phyloP scores from a whole-genome alignment of 2,888 invertebrate species.

The Dione juno region DNA sequence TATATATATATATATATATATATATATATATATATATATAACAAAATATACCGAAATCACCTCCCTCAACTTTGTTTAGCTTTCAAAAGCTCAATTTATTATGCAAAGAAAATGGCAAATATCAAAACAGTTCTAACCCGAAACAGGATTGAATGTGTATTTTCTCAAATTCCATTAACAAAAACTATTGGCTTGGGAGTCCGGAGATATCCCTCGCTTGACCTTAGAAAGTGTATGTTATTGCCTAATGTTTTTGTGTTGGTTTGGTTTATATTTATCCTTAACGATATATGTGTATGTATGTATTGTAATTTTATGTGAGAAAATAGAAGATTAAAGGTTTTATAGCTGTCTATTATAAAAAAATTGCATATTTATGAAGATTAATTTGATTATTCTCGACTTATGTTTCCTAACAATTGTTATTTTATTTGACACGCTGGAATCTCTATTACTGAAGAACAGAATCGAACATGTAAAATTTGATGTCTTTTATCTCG shows the following conservation, averaged over 20 bases:
- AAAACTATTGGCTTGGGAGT: conserved; percentile 27
- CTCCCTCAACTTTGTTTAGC: too few relatives aligned
- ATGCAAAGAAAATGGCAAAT: conserved; percentile 5
- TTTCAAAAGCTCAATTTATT: not conserved
- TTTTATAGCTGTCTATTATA: too few relatives aligned
- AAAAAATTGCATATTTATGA: too few relatives aligned
- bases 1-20: too few relatives aligned
- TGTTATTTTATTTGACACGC: too few relatives aligned
- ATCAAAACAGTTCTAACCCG: conserved; percentile 18
- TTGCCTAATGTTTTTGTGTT: conserved; percentile 6
- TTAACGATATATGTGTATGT: not conserved
- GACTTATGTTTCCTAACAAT: too few relatives aligned
- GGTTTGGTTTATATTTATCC: not conserved
- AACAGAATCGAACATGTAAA: too few relatives aligned
- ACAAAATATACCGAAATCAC: not conserved
- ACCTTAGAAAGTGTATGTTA: conserved; percentile 17
- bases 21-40: too few relatives aligned
- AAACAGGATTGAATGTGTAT: conserved; percentile 25
- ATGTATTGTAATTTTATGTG: not conserved
- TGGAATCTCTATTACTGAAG: too few relatives aligned
- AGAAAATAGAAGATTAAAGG: too few relatives aligned
- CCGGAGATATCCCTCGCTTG: conserved; percentile 15
- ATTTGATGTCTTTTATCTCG: too few relatives aligned
- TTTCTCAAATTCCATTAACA: conserved; percentile 23
- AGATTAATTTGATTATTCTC: too few relatives aligned